Evolutionary conservation across 1,140 invertebrate species (phyloP).

Genomic region (Drosophila azteca): DNA sequence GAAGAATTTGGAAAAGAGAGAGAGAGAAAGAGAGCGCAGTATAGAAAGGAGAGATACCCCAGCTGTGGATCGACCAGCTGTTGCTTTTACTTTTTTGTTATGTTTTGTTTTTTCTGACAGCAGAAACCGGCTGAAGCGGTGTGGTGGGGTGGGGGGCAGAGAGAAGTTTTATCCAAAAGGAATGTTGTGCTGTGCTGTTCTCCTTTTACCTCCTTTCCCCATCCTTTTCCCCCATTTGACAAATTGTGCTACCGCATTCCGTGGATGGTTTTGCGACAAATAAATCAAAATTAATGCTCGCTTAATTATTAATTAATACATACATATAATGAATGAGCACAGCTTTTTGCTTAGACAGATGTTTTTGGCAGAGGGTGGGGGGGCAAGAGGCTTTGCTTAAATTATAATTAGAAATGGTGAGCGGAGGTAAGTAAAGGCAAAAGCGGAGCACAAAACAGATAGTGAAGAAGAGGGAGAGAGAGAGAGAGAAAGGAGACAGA

Average conservation of each 20-base stretch:
- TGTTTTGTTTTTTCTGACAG: constrained; percentile 22
- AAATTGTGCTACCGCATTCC: constrained; percentile 38
- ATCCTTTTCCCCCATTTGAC: constrained; percentile 28
- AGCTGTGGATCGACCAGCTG: constrained; percentile 60
- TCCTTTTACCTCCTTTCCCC: constrained; percentile 26
- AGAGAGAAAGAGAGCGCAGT: not conserved
- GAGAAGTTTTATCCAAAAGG: constrained; percentile 8
- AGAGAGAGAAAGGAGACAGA: not conserved
- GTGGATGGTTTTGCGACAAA: constrained; percentile 21
- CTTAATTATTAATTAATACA: constrained; percentile 78
- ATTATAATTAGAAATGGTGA: constrained; percentile 62
- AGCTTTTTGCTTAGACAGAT: constrained; percentile 56
- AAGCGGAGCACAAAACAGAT: constrained; percentile 6
- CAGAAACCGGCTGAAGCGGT: constrained; percentile 30
- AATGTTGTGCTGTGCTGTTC: constrained; percentile 16
- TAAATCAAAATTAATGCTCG: constrained; percentile 79
- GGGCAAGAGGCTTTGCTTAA: constrained; percentile 16
- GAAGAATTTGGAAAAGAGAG: not conserved
- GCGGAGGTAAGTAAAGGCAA: constrained; percentile 36
- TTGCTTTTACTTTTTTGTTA: constrained; percentile 67
- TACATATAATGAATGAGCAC: constrained; percentile 69
- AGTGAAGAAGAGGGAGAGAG: not conserved
- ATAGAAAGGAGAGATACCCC: not conserved
- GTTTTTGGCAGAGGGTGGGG: constrained; percentile 3
- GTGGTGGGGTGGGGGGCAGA: not conserved